Evolutionary conservation across 1,140 invertebrate genomes (phyloP), one percentile per base, ranked within the genome.

Genomic region (Calosoma granatense): DNA sequence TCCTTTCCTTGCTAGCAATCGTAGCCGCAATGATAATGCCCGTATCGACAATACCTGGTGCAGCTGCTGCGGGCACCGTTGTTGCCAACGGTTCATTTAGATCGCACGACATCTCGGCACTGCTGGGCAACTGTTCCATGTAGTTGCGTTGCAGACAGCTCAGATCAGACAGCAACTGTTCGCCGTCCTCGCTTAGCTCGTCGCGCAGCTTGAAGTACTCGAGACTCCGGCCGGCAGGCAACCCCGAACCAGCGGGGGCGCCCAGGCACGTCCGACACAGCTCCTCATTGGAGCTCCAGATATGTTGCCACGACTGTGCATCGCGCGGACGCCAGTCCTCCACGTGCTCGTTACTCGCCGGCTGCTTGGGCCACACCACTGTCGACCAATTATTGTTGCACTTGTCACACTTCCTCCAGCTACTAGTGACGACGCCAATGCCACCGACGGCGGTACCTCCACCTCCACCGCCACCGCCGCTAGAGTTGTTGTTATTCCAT

Each of bases 141-240:
- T 67, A 66, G 3, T 59, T 54, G 26, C 64, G 64, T 55, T 65
- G 62, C 39, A 64, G 43, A 52, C 57, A 62, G 56, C 61, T 66
- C 17, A 67, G 55, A 60, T 67, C 68, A 14, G 64, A 67, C 1
- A 69, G 56, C 14, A 70, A 58, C 36, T 65, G 63, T 57, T 70
- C 69, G 9, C 66, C 67, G 36, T 70, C 69, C 36, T 65, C 60
- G 19, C 58, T 63, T 22, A 66, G 62, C 52, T 70, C 69, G 55
- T 70, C 67, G 14, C 67, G 62, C n/a, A 70, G 52, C 30, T 64
- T 58, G 20, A 56, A 56, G 11, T 63, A 55, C 14, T 63, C 54
- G 22, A 55, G 4, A 20, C 22, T 20, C 3, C 54, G 3, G 2
- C 30, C 54, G 23, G 30, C 2, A 9, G 22, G 51, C 20, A 20